These are phyloP conservation scores for Sceloporus undulatus DNA, from an alignment of 2,113 vertebrate genomes.

Conservation along the genomic window DNA sequence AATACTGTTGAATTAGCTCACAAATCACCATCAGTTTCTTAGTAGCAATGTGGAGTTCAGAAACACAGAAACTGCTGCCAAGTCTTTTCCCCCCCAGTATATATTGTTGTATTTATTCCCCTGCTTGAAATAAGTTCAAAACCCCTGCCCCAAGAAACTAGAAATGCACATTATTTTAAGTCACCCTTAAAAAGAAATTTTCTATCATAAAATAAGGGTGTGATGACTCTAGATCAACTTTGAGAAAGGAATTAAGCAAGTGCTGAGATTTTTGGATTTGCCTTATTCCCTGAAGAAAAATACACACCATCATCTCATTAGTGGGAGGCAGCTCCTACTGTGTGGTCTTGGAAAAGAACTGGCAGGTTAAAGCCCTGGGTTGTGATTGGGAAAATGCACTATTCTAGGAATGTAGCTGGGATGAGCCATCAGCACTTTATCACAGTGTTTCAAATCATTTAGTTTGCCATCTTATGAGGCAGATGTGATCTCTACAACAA, in stretches of 20 bases:
- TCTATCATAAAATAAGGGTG: background rate
- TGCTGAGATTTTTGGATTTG: background rate
- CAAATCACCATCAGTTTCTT: background rate
- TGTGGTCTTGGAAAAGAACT: conserved; percentile 18
- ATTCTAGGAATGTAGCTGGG: conserved; percentile 5
- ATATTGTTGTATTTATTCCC: background rate
- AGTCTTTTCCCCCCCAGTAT: background rate
- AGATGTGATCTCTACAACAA: background rate
- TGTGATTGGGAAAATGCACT: background rate
- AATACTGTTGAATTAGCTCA: background rate
- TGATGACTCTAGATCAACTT: background rate
- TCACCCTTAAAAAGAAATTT: background rate
- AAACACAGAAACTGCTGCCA: background rate
- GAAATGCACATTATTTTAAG: background rate
- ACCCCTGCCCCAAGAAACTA: background rate
- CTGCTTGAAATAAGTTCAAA: background rate
- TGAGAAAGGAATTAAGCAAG: background rate
- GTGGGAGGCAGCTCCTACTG: background rate
- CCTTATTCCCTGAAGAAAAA: background rate
- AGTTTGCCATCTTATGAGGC: background rate
- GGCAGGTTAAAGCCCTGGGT: background rate
- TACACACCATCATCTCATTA: background rate
- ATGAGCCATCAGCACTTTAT: background rate
- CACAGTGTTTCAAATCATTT: background rate
- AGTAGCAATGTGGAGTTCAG: background rate